phyloP scores from a whole-genome alignment of 2,888 invertebrate genomes.

The Julus scanicus region DNA sequence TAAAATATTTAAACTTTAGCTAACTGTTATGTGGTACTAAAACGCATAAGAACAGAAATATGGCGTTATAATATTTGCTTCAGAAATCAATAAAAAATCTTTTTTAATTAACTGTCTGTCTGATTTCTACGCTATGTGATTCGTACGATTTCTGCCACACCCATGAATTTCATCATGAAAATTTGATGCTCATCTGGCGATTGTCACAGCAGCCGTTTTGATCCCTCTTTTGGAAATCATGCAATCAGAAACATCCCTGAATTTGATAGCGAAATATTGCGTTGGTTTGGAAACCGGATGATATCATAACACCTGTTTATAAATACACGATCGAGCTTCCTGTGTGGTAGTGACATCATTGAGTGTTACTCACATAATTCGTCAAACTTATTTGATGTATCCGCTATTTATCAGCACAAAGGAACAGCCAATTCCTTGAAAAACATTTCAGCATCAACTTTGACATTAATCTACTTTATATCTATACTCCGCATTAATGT shows the following conservation, averaged over 20 bases:
- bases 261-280: background rate
- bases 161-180: slow-evolving; percentile 4
- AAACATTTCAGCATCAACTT: no score
- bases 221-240: background rate
- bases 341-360: slow-evolving; percentile 3
- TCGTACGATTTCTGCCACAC: background rate
- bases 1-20: no score
- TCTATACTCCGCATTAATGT: no score
- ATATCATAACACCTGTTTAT: background rate
- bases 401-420: background rate
- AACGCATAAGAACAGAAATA: no score
- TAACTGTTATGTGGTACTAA: no score
- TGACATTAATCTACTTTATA: no score
- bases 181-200: slow-evolving; percentile 28
- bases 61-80: background rate
- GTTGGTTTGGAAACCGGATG: background rate
- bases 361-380: background rate
- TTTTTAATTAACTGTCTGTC: background rate
- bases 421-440: background rate
- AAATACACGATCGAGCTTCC: background rate
- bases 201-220: background rate
- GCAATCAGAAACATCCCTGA: background rate
- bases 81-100: background rate
- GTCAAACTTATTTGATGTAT: background rate
- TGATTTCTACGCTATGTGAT: background rate